Conservation (phyloP, 2,888 invertebrate species). For the Helobdella robusta region DNA sequence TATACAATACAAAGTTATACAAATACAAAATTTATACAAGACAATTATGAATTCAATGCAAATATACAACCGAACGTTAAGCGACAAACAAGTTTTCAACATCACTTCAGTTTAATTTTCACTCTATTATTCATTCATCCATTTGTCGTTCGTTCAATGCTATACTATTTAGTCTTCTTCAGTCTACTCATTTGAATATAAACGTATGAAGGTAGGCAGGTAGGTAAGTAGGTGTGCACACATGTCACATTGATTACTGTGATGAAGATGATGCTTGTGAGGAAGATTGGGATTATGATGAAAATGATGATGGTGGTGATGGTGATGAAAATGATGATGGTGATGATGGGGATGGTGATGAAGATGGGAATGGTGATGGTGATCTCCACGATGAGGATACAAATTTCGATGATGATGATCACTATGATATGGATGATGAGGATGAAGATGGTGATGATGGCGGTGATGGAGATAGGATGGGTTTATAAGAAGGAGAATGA, state of each 20-base stretch:
- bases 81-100: too few relatives aligned
- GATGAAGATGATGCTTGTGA: background rate
- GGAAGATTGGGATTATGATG: background rate
- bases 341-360: background rate
- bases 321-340: background rate
- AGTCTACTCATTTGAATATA: background rate
- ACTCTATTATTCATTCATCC: too few relatives aligned
- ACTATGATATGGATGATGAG: background rate
- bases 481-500: background rate
- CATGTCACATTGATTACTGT: background rate
- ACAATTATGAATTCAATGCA: too few relatives aligned
- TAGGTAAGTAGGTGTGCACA: background rate
- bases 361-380: background rate
- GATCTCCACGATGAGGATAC: background rate
- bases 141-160: too few relatives aligned
- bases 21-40: too few relatives aligned
- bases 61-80: too few relatives aligned
- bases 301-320: background rate
- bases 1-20: too few relatives aligned
- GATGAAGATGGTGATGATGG: background rate
- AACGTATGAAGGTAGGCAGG: background rate
- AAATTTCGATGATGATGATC: background rate
- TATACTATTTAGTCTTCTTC: background rate
- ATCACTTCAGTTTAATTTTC: too few relatives aligned
- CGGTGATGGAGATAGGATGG: background rate